phyloP scores from a whole-genome alignment of 2,113 vertebrate species.

The Vidua macroura region DNA sequence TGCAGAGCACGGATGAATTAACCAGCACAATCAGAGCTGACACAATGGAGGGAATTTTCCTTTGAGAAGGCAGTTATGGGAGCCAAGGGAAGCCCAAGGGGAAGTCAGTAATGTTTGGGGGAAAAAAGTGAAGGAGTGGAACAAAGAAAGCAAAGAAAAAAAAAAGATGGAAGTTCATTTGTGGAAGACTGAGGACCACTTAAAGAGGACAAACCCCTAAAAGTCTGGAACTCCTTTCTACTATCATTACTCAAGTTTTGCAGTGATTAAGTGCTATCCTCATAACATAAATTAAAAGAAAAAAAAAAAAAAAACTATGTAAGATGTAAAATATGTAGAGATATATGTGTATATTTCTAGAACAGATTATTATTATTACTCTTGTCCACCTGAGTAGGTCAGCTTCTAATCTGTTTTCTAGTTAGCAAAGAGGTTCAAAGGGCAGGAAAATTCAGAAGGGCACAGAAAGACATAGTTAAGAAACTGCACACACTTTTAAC shows the following conservation, averaged over 20 bases:
- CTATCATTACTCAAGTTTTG: background rate
- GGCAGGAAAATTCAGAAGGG: background rate
- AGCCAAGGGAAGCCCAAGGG: background rate
- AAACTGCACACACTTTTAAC: background rate
- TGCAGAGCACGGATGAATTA: background rate
- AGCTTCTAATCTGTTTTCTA: background rate
- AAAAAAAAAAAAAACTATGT: background rate
- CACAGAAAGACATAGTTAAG: background rate
- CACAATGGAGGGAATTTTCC: background rate
- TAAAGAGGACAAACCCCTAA: background rate
- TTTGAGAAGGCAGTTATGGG: background rate
- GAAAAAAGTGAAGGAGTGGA: background rate
- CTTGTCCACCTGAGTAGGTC: background rate
- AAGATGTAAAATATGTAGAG: background rate
- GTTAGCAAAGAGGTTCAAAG: background rate
- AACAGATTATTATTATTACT: background rate
- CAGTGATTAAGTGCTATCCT: background rate
- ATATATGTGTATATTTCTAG: background rate
- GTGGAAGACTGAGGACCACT: background rate
- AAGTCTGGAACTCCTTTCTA: background rate
- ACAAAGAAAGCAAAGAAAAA: background rate
- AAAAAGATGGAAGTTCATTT: background rate
- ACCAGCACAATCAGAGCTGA: background rate
- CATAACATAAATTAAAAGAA: background rate
- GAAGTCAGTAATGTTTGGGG: background rate